A percentile compares a stretch with the other conserved stretches of the same genome.
Evolutionary conservation across 2,113 vertebrate genomes (phyloP).

Genomic region (Camarhynchus parvulus): DNA sequence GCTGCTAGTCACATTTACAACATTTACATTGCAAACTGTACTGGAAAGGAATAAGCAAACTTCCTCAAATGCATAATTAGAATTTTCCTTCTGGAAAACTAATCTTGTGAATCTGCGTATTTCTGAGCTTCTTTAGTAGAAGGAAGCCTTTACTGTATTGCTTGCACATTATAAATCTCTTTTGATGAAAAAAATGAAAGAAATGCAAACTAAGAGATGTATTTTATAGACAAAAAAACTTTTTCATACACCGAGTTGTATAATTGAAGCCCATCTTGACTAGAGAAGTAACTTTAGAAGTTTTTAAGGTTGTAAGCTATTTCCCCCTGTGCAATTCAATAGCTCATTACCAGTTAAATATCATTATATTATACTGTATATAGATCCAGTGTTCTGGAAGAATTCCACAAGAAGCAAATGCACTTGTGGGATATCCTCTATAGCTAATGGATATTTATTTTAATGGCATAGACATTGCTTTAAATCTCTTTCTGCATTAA

Average conservation of each 20-base stretch:
- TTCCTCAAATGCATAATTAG: constrained; percentile 1
- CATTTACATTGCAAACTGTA: not conserved
- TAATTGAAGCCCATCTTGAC: not conserved
- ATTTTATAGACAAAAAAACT: not conserved
- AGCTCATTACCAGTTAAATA: constrained; percentile 18
- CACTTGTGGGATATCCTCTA: not conserved
- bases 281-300: not conserved
- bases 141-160: not conserved
- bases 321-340: constrained; percentile 7
- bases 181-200: constrained; percentile 18
- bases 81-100: constrained; percentile 25
- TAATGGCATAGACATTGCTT: not conserved
- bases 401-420: constrained; percentile 1
- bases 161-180: not conserved
- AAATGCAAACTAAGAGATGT: not conserved
- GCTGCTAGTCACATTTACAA: not conserved
- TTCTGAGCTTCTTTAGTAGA: constrained; percentile 17
- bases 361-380: not conserved
- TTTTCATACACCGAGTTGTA: not conserved
- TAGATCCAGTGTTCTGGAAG: not conserved
- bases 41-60: not conserved
- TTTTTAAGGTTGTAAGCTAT: constrained; percentile 16
- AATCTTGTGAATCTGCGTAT: constrained; percentile 9
- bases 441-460: constrained; percentile 11
- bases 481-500: constrained; percentile 27